These are phyloP conservation scores for Hydrolagus colliei DNA, from an alignment of 2,797 vertebrate species.

Conservation along the genomic window DNA sequence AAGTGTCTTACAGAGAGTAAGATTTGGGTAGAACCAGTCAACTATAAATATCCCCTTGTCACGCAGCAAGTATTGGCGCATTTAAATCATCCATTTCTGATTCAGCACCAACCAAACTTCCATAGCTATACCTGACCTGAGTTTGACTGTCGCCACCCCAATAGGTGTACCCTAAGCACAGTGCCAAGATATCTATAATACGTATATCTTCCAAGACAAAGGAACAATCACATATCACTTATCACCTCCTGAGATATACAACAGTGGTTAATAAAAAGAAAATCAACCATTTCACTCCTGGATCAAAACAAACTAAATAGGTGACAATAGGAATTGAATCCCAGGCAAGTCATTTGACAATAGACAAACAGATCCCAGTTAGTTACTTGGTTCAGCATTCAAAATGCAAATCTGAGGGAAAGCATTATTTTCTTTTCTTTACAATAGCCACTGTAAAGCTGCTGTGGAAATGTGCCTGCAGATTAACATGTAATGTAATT, in stretches of 20 bases:
- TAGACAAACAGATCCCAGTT: background rate
- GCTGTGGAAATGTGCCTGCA: background rate
- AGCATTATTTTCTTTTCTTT: background rate
- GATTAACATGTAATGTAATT: no score
- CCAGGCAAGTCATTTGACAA: background rate
- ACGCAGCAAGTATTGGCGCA: no score
- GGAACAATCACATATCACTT: background rate
- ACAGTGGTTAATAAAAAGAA: background rate
- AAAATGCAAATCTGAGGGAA: background rate
- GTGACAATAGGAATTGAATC: background rate
- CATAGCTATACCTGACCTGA: background rate
- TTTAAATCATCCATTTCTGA: no score
- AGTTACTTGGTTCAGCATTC: background rate
- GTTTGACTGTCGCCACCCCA: background rate
- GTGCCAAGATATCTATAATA: background rate
- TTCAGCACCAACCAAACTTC: background rate
- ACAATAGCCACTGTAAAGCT: background rate
- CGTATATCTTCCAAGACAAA: background rate
- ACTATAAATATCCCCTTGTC: no score
- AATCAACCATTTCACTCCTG: background rate
- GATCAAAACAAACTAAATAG: background rate
- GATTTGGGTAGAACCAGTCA: no score
- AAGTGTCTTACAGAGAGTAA: no score
- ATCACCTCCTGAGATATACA: background rate
- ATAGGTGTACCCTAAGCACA: background rate